Evolutionary conservation across 2,888 invertebrate genomes (phyloP), one percentile per base, ranked within the genome.

Genomic region (Laothoe populi): DNA sequence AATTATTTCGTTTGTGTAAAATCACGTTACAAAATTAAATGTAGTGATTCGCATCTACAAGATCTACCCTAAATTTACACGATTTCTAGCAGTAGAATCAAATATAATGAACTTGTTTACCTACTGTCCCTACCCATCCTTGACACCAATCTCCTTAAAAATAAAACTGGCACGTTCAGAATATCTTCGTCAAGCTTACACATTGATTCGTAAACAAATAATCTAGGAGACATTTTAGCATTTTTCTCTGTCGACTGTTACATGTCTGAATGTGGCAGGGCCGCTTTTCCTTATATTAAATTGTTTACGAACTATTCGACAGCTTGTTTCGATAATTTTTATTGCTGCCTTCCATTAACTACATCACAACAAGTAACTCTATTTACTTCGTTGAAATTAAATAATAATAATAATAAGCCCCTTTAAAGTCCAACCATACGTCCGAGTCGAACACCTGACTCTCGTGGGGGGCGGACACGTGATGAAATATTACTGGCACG

Each of bases 151-250:
- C 68, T 64, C 35, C 16, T 46, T 46, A 26, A 65, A 69, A 70
- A 72, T 70, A 70, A 71, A 71, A 63, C 61, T 1, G 63, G 64
- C 74, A 75, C 72, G 72, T 61, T 60, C 63, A 62, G 57, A 65
- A 63, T 61, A 58, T 44, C 62, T 69, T 60, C 59, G 60, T 69
- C 66, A 63, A 60, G 67, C 66, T 70, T 68, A 67, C 63, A 24
- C 57, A 60, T 59, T 70, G 67, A 69, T 69, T 69, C 66, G 23
- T 11, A 63, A 59, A 70, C 66, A 72, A 71, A 73, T 65, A 67
- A 62, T 61, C 63, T 63, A 45, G 42, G 63, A 57, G 57, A 57
- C 59, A 63, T 64, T 66, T 63, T 60, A 57, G 44, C 35, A 61
- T 44, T 49, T 60, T 57, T 31, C 57, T 24, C 46, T 23, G 23